A percentile compares a stretch with the other conserved stretches of the same genome.
Conservation (phyloP, 2,888 invertebrate genomes). For the Drosophila macrospina region DNA sequence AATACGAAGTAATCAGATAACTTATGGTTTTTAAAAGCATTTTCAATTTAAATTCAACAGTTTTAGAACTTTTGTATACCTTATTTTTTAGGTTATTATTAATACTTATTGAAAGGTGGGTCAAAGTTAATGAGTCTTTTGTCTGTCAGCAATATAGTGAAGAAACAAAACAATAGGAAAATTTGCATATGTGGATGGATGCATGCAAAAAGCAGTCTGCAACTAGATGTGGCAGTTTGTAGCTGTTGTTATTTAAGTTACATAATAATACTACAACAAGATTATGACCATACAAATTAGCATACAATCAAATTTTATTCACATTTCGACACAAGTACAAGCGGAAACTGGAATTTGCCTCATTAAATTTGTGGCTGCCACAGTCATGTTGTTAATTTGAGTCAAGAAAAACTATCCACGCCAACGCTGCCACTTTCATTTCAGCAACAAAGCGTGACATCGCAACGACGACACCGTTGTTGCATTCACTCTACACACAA, state of each 20-base stretch:
- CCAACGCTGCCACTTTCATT: slow-evolving; percentile 72
- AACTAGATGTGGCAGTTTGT: slow-evolving; percentile 27
- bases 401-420: slow-evolving; percentile 52
- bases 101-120: slow-evolving; percentile 36
- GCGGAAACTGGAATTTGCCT: slow-evolving; percentile 70
- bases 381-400: slow-evolving; percentile 60
- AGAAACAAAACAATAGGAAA: slow-evolving; percentile 23
- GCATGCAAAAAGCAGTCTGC: slow-evolving; percentile 14
- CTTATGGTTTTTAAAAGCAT: no score
- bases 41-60: background rate
- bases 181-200: slow-evolving; percentile 12
- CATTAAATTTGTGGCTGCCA: slow-evolving; percentile 54
- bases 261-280: slow-evolving; percentile 41
- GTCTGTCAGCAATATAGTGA: background rate
- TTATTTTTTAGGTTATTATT: slow-evolving; percentile 8
- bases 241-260: slow-evolving; percentile 47
- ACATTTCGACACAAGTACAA: slow-evolving; percentile 70
- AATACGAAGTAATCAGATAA: no score
- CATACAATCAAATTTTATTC: slow-evolving; percentile 75
- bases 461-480: slow-evolving; percentile 26
- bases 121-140: slow-evolving; percentile 64
- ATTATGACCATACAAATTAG: slow-evolving; percentile 62
- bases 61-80: background rate
- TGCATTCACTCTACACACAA: background rate
- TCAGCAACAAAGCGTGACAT: slow-evolving; percentile 71